A percentile compares a stretch with the other conserved stretches of the same genome.
Evolutionary conservation across 1,140 invertebrate species (phyloP).

Genomic region (Parapsyche elsis): DNA sequence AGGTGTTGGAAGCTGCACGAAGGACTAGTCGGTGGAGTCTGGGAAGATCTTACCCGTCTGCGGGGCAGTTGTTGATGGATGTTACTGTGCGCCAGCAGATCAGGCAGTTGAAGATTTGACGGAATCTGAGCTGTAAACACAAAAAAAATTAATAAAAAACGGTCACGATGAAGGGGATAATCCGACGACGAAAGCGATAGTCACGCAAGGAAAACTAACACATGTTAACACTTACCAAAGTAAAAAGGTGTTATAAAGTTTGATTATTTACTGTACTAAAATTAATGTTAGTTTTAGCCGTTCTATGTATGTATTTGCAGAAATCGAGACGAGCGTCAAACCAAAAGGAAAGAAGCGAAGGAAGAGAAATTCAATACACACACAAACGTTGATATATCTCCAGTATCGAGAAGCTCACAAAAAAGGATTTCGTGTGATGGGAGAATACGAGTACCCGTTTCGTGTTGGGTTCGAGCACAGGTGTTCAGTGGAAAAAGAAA

Average conservation of each 20-base stretch:
- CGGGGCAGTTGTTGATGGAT: background rate
- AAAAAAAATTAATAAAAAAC: background rate
- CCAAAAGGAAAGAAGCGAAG: background rate
- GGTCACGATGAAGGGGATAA: background rate
- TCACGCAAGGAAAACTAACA: background rate
- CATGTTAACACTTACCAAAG: background rate
- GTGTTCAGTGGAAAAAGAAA: constrained; percentile 50
- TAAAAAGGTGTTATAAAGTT: no score
- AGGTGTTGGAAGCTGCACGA: constrained; percentile 47
- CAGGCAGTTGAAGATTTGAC: constrained; percentile 36
- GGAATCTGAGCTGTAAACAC: constrained; percentile 33
- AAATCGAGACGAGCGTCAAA: background rate
- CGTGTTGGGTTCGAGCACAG: constrained; percentile 44
- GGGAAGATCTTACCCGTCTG: constrained; percentile 15
- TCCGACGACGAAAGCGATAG: background rate
- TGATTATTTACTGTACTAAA: no score
- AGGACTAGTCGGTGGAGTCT: constrained; percentile 36
- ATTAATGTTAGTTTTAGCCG: no score
- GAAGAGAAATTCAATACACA: background rate
- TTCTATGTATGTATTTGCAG: no score
- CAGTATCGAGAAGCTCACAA: constrained; percentile 16
- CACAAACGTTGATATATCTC: constrained; percentile 3
- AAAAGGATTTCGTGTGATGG: constrained; percentile 41
- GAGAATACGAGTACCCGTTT: constrained; percentile 34
- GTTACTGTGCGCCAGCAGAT: background rate